These are phyloP conservation scores for Drosophila meridiana DNA, from an alignment of 2,888 invertebrate genomes.

Conservation along the genomic window DNA sequence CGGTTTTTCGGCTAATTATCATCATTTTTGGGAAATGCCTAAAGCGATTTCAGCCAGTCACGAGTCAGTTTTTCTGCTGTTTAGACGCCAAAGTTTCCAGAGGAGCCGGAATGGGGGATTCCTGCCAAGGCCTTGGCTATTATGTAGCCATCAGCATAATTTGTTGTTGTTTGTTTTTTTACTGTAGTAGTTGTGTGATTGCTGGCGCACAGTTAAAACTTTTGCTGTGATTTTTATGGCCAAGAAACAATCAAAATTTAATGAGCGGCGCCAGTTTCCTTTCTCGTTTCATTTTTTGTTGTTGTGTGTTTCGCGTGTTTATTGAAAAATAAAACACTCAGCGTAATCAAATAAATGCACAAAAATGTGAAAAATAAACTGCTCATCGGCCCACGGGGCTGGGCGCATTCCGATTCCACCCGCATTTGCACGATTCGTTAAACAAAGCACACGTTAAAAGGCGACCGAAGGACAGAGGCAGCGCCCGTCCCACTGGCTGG, in stretches of 20 bases:
- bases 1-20: constrained; percentile 78
- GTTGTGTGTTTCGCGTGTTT: constrained; percentile 40
- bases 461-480: constrained; percentile 6
- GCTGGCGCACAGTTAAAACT: constrained; percentile 44
- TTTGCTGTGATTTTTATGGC: constrained; percentile 77
- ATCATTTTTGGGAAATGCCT: constrained; percentile 81
- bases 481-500: constrained; percentile 6
- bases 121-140: constrained; percentile 53
- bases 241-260: constrained; percentile 78
- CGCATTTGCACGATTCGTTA: constrained; percentile 85
- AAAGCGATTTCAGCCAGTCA: constrained; percentile 60
- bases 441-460: constrained; percentile 85
- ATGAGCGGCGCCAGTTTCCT: constrained; percentile 74
- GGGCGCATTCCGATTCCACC: constrained; percentile 66
- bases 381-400: constrained; percentile 32
- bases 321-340: constrained; percentile 76
- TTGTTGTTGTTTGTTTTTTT: constrained; percentile 58
- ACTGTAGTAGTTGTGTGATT: constrained; percentile 50
- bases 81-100: constrained; percentile 59
- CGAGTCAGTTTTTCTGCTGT: constrained; percentile 53
- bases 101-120: constrained; percentile 1
- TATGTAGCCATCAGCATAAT: constrained; percentile 82
- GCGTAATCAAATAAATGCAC: constrained; percentile 74
- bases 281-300: constrained; percentile 3
- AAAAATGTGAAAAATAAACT: constrained; percentile 72